A percentile compares a stretch with the other conserved stretches of the same genome.
Evolutionary conservation across 2,113 vertebrate species (phyloP).

Genomic region (Poecilia latipinna): DNA sequence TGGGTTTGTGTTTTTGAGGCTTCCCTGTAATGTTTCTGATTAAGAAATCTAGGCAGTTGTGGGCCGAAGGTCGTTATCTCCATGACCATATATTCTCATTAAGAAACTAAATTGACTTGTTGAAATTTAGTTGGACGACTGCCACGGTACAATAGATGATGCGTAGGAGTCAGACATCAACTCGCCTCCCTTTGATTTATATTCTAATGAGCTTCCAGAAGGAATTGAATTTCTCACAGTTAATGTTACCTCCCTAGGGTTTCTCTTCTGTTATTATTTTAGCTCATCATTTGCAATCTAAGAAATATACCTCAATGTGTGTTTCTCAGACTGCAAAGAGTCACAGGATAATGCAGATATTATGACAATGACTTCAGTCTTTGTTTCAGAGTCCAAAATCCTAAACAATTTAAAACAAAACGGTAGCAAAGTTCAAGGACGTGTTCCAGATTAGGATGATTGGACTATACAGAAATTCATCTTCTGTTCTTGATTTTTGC

Average conservation of each 20-base stretch:
- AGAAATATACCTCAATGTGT: constrained; percentile 19
- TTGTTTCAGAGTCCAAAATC: too few relatives aligned
- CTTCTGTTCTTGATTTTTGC: too few relatives aligned
- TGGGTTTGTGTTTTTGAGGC: constrained; percentile 10
- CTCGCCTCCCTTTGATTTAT: constrained; percentile 53
- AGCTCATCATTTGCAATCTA: background rate
- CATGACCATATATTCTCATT: constrained; percentile 29
- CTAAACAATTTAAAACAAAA: too few relatives aligned
- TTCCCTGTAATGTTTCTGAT: constrained; percentile 25
- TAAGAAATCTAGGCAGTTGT: constrained; percentile 21
- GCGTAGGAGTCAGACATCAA: constrained; percentile 30
- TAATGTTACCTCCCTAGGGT: constrained; percentile 44
- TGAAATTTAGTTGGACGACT: constrained; percentile 25
- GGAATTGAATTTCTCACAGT: constrained; percentile 44
- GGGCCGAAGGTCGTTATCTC: constrained; percentile 1
- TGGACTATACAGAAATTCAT: too few relatives aligned
- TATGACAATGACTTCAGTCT: too few relatives aligned
- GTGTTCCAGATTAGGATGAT: too few relatives aligned
- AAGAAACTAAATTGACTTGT: constrained; percentile 32
- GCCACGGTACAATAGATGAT: constrained; percentile 1
- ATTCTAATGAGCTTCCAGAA: constrained; percentile 58
- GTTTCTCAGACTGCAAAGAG: background rate
- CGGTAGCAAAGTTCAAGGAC: too few relatives aligned
- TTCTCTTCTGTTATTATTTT: constrained; percentile 47
- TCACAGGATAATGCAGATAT: too few relatives aligned